Base-by-base conservation (phyloP, 2,797 vertebrate genomes). In the Acanthopagrus latus region DNA sequence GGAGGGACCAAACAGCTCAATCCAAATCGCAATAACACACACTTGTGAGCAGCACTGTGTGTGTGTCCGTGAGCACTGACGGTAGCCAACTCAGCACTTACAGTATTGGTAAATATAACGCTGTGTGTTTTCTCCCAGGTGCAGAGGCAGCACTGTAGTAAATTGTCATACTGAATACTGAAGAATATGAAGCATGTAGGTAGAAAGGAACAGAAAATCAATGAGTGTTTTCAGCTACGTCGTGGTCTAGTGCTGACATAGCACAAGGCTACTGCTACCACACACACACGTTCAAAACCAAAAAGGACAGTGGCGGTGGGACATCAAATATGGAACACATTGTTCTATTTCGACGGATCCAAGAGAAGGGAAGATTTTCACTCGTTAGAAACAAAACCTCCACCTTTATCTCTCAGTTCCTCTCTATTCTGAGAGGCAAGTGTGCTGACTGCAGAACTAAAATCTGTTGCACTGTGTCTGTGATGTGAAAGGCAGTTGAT, bases 181-280 rank as follows among this genome's bases (percentile, higher is more conserved):
- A 83, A 65, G 85, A 92, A 77, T 69, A 84, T 86, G 71, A 77
- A 85, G 50, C 51, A 74, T 72, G 83, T 71, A 78, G 76, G 87
- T 74, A 71, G 66, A 83, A 52, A n/a, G 72, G 56, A 86, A 74
- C 60, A 84, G 84, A 90, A 92, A 94, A 89, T 80, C 85, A 87
- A 92, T 85, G 82, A 70, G 78, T 54, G 20, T 88, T 94, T 92
- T 93, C 83, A 89, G 84, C 85, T 91, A 85, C 51, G 44, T 81
- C 52, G 76, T 5, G 33, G 73, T 88, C 89, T 78, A 75, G 74
- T 78, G 47, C 82, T 92, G 89, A 75, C 75, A 77, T 71, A 83
- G 86, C 80, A 81, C 59, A 83, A 25, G 20, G 29, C 18, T 0
- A 58, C 29, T 9, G 48, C 60, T 4, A 27, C 74, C 4, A 83